phyloP scores from a whole-genome alignment of 2,888 invertebrate genomes.

The Oscheius sp. region DNA sequence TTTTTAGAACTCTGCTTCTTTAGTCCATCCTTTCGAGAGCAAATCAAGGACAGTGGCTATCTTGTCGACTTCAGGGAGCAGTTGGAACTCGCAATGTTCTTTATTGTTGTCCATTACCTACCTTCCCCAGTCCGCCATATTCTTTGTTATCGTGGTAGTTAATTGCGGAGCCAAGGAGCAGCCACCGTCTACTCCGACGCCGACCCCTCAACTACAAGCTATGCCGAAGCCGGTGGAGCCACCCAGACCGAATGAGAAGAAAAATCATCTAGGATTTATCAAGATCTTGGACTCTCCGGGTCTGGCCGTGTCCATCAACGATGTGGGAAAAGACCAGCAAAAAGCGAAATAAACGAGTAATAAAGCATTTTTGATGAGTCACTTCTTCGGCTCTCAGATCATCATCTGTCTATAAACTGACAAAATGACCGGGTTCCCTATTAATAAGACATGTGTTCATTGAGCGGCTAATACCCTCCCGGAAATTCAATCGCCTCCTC shows the following conservation, averaged over 20 bases:
- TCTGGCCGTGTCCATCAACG: conserved; percentile 1
- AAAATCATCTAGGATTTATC: too few relatives aligned
- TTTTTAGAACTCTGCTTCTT: neutral
- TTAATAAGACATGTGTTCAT: neutral
- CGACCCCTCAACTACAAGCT: too few relatives aligned
- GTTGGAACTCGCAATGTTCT: too few relatives aligned
- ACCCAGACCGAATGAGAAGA: too few relatives aligned
- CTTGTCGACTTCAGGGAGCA: too few relatives aligned
- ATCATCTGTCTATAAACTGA: too few relatives aligned
- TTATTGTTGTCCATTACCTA: neutral
- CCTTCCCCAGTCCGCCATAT: neutral
- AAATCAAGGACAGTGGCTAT: neutral
- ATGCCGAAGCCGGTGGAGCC: too few relatives aligned
- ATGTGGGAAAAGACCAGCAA: neutral
- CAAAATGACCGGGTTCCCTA: neutral
- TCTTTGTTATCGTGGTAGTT: neutral
- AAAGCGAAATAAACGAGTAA: neutral
- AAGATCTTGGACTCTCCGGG: too few relatives aligned
- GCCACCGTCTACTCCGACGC: neutral
- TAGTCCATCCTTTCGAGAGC: neutral
- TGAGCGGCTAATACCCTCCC: neutral
- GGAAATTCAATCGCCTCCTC: conserved; percentile 18
- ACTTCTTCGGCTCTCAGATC: neutral
- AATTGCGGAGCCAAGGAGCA: conserved; percentile 4
- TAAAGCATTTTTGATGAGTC: too few relatives aligned